Conservation (phyloP, 2,888 invertebrate species). For the Bibio marci region DNA sequence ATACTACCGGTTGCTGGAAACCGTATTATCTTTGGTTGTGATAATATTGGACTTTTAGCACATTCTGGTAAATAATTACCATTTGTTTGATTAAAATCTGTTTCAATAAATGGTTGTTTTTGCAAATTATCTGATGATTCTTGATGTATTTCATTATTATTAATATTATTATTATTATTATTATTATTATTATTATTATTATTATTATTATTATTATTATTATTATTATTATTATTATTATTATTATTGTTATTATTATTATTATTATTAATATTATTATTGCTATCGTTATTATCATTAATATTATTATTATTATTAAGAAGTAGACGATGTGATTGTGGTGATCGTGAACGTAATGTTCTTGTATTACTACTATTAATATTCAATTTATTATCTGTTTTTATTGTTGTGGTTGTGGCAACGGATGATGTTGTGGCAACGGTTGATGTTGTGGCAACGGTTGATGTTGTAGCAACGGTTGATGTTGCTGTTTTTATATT, state of each 20-base stretch:
- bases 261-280: too few species aligned
- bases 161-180: too few species aligned
- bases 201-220: too few species aligned
- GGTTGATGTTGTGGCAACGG: conserved; percentile 27
- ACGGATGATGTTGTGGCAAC: conserved; percentile 27
- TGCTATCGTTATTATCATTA: too few species aligned
- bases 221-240: too few species aligned
- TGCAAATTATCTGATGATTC: background rate
- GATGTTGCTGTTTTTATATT: conserved; percentile 27
- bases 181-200: too few species aligned
- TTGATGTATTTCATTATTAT: too few species aligned
- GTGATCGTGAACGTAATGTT: too few species aligned
- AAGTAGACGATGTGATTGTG: too few species aligned
- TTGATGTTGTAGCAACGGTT: conserved; percentile 35
- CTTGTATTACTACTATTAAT: background rate
- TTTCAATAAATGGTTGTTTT: conserved; percentile 2
- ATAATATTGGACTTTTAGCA: conserved; percentile 55
- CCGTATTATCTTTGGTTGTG: conserved; percentile 65
- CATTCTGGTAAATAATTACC: conserved; percentile 18
- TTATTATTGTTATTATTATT: too few species aligned
- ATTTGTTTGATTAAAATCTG: conserved; percentile 2
- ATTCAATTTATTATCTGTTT: conserved; percentile 17
- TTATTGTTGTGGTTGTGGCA: conserved; percentile 25
- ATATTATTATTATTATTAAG: too few species aligned
- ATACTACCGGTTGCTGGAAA: conserved; percentile 43